phyloP scores from a whole-genome alignment of 2,888 invertebrate species.

The Limenitis camilla region DNA sequence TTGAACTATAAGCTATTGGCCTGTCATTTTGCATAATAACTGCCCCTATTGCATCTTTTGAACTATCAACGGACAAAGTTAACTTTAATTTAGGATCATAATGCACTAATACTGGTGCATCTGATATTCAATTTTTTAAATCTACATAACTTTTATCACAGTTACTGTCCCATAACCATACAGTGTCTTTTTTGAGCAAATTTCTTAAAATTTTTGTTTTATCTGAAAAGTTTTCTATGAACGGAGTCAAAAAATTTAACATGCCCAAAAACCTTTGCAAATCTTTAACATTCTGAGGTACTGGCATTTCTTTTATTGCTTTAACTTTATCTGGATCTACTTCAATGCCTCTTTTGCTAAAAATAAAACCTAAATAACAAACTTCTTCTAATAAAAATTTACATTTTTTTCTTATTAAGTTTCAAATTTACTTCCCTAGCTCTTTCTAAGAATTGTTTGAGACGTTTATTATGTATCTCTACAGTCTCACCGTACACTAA shows the following conservation, averaged over 20 bases:
- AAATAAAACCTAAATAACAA: constrained; percentile 16
- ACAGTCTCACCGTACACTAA: constrained; percentile 14
- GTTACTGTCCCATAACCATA: constrained; percentile 16
- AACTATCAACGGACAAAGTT: constrained; percentile 16
- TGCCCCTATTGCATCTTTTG: constrained; percentile 20
- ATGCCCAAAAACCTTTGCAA: constrained; percentile 14
- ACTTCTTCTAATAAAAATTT: too few species aligned
- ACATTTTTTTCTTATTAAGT: constrained; percentile 22
- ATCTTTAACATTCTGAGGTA: constrained; percentile 7
- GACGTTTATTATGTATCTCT: constrained; percentile 15
- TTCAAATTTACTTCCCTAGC: constrained; percentile 14
- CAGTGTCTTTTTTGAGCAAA: constrained; percentile 13
- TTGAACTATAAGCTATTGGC: constrained; percentile 13
- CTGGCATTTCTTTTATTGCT: constrained; percentile 20
- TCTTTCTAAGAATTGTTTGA: constrained; percentile 13
- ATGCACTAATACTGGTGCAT: too few species aligned
- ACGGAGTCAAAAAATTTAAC: constrained; percentile 20
- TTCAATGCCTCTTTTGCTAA: constrained; percentile 1
- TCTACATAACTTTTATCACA: background rate
- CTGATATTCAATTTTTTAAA: too few species aligned
- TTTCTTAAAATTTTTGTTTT: constrained; percentile 2
- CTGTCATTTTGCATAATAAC: constrained; percentile 19
- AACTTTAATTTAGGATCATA: background rate
- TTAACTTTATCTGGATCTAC: constrained; percentile 19
- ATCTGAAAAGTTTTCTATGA: background rate